phyloP scores from a whole-genome alignment of 1,140 invertebrate genomes.

The Adelges cooleyi region DNA sequence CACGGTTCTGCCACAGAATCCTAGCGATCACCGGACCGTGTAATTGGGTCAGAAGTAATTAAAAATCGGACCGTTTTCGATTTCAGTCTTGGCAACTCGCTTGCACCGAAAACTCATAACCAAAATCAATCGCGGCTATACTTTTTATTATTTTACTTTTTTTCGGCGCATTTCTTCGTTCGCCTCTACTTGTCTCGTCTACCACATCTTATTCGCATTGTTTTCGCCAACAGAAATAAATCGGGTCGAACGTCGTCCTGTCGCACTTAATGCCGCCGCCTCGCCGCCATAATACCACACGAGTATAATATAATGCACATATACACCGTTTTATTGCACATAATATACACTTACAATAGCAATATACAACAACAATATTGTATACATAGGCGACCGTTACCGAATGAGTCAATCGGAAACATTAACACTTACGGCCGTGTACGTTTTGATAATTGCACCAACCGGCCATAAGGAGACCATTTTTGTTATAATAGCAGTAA shows the following conservation, averaged over 20 bases:
- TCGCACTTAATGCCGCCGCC: too few relatives aligned
- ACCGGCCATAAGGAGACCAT: too few relatives aligned
- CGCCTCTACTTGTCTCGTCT: neutral
- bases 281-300: too few relatives aligned
- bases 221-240: neutral
- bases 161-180: neutral
- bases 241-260: neutral
- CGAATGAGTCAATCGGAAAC: neutral
- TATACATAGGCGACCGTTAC: neutral
- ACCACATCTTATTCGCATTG: neutral
- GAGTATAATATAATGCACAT: too few relatives aligned
- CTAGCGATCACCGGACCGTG: neutral
- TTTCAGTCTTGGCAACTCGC: neutral
- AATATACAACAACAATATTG: neutral
- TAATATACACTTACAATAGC: too few relatives aligned
- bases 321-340: too few relatives aligned
- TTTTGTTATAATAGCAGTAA: too few relatives aligned
- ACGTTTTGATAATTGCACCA: too few relatives aligned
- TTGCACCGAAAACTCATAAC: neutral
- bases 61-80: neutral
- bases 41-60: constrained; percentile 22
- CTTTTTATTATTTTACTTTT: neutral
- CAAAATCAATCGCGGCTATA: neutral
- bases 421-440: too few relatives aligned
- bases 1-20: neutral